Percentiles rank a stretch among this genome's conserved stretches.
Evolutionary conservation across 37 sponge, comb jelly and placozoan genomes (phyloP).

Genomic region (Chondrilla cf. caribensis): DNA sequence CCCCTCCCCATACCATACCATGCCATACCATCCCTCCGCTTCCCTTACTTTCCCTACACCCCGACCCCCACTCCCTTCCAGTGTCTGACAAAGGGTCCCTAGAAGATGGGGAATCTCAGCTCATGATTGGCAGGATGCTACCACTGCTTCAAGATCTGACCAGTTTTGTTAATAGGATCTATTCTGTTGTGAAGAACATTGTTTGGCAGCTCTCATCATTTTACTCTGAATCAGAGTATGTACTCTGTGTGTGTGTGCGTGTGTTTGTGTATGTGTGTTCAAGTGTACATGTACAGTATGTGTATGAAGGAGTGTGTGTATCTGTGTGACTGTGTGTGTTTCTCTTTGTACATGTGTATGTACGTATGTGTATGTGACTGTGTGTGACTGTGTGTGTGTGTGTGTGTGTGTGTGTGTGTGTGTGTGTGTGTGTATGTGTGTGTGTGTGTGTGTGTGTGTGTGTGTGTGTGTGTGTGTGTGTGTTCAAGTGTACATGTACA

Average conservation of each 20-base stretch:
- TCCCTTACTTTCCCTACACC: no score
- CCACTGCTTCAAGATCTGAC: conserved; percentile 79
- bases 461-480: conserved; percentile 2
- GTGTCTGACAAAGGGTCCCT: conserved; percentile 27
- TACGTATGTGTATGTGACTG: not conserved
- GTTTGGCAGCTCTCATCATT: conserved; percentile 75
- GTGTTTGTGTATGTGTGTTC: conserved; percentile 7
- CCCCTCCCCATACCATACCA: not conserved
- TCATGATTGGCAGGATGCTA: conserved; percentile 88
- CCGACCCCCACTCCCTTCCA: no score
- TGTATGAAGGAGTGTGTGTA: not conserved
- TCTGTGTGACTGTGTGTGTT: not conserved
- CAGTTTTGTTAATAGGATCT: conserved; percentile 74
- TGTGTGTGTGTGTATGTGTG: conserved; percentile 4
- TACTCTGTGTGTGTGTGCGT: not conserved
- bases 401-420: not conserved
- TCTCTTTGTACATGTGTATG: not conserved
- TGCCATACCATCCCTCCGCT: no score
- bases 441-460: not conserved
- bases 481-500: not conserved
- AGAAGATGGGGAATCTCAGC: conserved; percentile 89
- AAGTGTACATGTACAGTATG: not conserved
- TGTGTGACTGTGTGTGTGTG: not conserved
- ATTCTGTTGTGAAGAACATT: conserved; percentile 68
- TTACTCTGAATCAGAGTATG: conserved; percentile 39